phyloP scores from a whole-genome alignment of 2,797 vertebrate species.

The Acanthornis magna region DNA sequence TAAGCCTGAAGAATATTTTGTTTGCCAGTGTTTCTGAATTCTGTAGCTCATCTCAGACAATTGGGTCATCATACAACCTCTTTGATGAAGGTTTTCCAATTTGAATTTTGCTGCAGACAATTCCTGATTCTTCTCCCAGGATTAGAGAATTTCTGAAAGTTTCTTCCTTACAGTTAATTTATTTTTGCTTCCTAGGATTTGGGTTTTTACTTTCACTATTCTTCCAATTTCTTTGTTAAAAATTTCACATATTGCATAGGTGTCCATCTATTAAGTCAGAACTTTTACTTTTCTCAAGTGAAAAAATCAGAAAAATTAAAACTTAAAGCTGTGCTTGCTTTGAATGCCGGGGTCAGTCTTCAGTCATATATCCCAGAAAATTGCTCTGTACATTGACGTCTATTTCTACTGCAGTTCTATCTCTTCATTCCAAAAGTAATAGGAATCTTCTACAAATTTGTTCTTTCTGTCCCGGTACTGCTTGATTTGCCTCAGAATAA shows the following conservation, averaged over 20 bases:
- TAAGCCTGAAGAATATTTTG: neutral
- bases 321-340: neutral
- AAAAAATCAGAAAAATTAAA: neutral
- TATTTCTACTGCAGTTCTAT: neutral
- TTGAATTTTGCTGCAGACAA: neutral
- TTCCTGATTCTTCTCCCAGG: neutral
- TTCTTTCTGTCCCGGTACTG: neutral
- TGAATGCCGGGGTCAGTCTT: neutral
- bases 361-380: neutral
- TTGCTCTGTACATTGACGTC: neutral
- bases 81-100: neutral
- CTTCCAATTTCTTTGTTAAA: neutral
- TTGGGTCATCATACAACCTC: accelerated
- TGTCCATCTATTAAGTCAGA: neutral
- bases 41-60: neutral
- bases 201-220: neutral
- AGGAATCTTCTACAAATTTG: neutral
- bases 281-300: neutral
- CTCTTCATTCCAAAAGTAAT: neutral
- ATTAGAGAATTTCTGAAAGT: neutral
- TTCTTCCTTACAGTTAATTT: neutral
- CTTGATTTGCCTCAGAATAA: neutral
- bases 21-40: neutral
- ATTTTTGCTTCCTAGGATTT: neutral
- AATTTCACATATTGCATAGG: neutral